phyloP scores from a whole-genome alignment of 64 coral and sea anemone genomes.

The Platygyra sinensis region DNA sequence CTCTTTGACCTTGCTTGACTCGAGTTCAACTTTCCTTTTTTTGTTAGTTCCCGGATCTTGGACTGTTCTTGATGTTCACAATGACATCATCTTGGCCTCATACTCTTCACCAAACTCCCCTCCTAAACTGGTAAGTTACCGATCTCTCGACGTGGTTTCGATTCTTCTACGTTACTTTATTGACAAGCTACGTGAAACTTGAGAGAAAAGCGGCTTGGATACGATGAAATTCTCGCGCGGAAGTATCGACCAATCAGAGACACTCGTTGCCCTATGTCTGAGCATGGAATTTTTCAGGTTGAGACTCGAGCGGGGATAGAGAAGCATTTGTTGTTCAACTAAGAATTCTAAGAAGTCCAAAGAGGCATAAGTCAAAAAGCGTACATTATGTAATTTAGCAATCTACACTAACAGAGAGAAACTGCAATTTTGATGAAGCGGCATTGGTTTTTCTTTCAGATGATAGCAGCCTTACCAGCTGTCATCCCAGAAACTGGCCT shows the following conservation, averaged over 20 bases:
- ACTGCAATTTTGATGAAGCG: background rate
- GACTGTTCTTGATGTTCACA: conserved; percentile 59
- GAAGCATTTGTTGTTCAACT: too few species aligned
- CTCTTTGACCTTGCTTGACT: background rate
- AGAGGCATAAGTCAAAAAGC: too few species aligned
- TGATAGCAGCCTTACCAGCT: conserved; percentile 23
- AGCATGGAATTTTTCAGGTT: background rate
- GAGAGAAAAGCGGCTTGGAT: too few species aligned
- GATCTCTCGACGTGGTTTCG: background rate
- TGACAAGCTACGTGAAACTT: too few species aligned
- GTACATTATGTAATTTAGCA: background rate
- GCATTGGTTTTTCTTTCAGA: background rate
- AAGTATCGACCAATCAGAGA: too few species aligned
- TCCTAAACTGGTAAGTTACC: conserved; percentile 36
- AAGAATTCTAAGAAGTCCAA: too few species aligned
- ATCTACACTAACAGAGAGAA: too few species aligned
- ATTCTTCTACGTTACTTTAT: background rate
- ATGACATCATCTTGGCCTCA: conserved; percentile 61
- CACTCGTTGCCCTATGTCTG: background rate
- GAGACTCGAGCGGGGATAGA: background rate
- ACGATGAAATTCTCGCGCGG: too few species aligned
- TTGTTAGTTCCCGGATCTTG: conserved; percentile 61
- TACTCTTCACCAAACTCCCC: conserved; percentile 28
- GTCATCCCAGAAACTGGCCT: background rate
- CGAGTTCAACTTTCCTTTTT: background rate